Base-by-base conservation (phyloP, 2,797 vertebrate species). In the Melopsittacus undulatus region DNA sequence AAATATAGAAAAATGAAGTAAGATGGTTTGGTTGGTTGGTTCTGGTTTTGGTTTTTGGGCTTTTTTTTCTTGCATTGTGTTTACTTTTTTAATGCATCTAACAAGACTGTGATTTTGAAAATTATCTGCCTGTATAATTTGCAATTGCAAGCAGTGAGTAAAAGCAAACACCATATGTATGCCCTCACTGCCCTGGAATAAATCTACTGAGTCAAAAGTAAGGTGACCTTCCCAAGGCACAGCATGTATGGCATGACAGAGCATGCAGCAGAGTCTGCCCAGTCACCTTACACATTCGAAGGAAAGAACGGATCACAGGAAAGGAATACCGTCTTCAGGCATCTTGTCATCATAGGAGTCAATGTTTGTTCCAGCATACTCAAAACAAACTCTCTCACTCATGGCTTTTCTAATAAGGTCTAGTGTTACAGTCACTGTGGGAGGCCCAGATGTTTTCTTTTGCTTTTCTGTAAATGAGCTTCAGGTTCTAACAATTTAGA, bases 211-310 rank as follows among this genome's bases (percentile, higher is more conserved):
- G 32, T 64, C 38, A n/a, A 81, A 57, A 38, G 54, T 43, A 90
- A 54, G 18, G 6, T 73, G 59, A 13, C 34, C 34, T 74, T 42
- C 8, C 5, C 0, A 0, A 26, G 43, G 12, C 27, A 79, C 13
- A 9, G 9, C 12, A 4, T 1, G 1, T n/a, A n/a, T 10, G 13
- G 56, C 27, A 59, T 54, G 52, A 23, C 30, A 79, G 29, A 43
- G 32, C 0, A 0, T 23, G 16, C 27, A 48, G 2, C 19, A 36
- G 13, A 45, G 26, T 18, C 63, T 73, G 17, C 40, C 10, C 22
- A 30, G 59, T 27, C 13, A 40, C 43, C 26, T 70, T 27, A 75
- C 7, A 24, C 4, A 30, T 48, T 19, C 34, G 9, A 89, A 81
- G 57, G 80, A 72, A 88, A 70, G 27, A 87, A 68, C 27, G 46